A percentile compares a stretch with the other conserved stretches of the same genome.
phyloP scores from a whole-genome alignment of 1,140 invertebrate genomes.

The Atopsyche davidsoni region DNA sequence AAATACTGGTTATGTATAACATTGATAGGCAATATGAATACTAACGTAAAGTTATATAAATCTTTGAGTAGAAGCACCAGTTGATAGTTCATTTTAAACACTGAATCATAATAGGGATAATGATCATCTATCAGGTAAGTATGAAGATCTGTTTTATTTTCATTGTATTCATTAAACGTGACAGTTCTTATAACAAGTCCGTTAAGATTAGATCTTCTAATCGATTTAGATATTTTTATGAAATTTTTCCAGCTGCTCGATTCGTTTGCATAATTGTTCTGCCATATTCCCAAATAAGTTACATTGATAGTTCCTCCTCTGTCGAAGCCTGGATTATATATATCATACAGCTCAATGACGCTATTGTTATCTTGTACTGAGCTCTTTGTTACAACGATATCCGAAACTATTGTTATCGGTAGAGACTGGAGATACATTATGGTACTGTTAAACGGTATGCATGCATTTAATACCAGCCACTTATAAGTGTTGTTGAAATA shows the following conservation, averaged over 20 bases:
- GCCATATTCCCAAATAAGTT: conserved; percentile 15
- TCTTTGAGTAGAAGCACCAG: conserved; percentile 18
- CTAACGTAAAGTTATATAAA: conserved; percentile 29
- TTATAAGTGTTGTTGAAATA: conserved; percentile 23
- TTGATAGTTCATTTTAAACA: conserved; percentile 25
- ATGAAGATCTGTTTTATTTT: conserved; percentile 4
- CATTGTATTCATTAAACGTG: conserved; percentile 13
- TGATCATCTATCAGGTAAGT: conserved; percentile 20
- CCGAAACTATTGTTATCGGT: conserved; percentile 16
- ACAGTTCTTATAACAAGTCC: conserved; percentile 19
- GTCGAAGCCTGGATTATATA: conserved; percentile 21
- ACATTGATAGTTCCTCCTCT: conserved; percentile 17
- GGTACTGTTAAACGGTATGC: conserved; percentile 5
- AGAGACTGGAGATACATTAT: conserved; percentile 14
- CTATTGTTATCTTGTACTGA: background rate
- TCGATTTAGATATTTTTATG: conserved; percentile 9
- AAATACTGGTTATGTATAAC: background rate
- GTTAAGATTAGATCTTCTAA: conserved; percentile 16
- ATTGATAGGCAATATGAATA: background rate
- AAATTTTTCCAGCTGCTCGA: conserved; percentile 9
- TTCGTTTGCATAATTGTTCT: background rate
- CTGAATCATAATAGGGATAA: conserved; percentile 17
- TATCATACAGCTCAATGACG: conserved; percentile 18
- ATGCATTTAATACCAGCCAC: conserved; percentile 22
- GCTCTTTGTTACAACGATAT: conserved; percentile 20